Conservation (phyloP, 2,888 invertebrate genomes). For the Oxycera nigricornis region DNA sequence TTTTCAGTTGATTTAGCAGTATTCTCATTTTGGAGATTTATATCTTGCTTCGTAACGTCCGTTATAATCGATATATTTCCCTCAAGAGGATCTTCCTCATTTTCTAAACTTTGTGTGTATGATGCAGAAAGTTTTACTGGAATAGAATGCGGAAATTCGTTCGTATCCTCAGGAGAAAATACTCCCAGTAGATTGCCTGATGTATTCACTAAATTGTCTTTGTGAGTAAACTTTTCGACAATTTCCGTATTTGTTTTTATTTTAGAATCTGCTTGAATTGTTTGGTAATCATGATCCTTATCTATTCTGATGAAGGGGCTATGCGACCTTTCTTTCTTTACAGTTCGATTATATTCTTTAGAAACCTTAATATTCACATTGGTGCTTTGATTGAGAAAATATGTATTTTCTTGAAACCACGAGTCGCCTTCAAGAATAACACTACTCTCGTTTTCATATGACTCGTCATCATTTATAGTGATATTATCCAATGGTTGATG, state of each 20-base stretch:
- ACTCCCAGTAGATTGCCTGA: too few species aligned
- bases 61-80: background rate
- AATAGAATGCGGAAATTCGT: too few species aligned
- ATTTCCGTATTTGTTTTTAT: too few species aligned
- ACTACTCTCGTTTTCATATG: conserved; percentile 48
- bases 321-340: too few species aligned
- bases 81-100: background rate
- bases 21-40: background rate
- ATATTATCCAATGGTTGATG: conserved; percentile 52
- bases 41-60: background rate
- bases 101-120: too few species aligned
- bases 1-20: background rate
- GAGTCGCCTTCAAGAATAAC: conserved; percentile 50
- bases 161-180: too few species aligned
- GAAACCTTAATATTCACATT: background rate
- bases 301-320: too few species aligned
- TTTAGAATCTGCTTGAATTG: too few species aligned
- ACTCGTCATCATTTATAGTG: conserved; percentile 50
- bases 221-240: too few species aligned
- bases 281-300: too few species aligned
- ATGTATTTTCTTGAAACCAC: conserved; percentile 49
- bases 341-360: background rate
- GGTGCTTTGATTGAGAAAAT: conserved; percentile 44
- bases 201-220: too few species aligned
- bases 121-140: too few species aligned